phyloP scores from a whole-genome alignment of 2,888 invertebrate genomes.

The Amorpha juglandis region DNA sequence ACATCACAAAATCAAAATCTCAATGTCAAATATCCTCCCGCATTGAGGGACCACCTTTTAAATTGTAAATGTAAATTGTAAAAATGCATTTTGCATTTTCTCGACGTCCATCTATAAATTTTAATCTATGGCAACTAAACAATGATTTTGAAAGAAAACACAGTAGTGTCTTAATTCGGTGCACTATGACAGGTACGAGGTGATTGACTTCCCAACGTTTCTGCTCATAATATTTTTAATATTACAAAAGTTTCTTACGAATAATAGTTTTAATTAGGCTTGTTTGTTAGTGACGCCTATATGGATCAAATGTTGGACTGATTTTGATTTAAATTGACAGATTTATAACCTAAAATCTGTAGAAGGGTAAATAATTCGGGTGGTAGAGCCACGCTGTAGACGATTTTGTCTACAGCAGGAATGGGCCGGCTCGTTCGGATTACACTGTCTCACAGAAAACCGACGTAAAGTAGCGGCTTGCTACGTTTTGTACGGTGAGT shows the following conservation, averaged over 20 bases:
- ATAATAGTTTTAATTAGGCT: neutral
- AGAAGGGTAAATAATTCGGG: too few species aligned
- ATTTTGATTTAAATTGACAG: neutral
- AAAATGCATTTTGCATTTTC: neutral
- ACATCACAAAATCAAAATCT: too few species aligned
- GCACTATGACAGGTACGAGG: conserved; percentile 11
- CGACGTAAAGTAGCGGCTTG: too few species aligned
- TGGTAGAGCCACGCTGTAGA: too few species aligned
- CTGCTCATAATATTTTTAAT: neutral
- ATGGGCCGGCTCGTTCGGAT: too few species aligned
- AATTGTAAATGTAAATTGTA: too few species aligned
- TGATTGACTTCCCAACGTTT: neutral
- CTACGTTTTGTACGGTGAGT: too few species aligned
- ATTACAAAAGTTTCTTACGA: neutral
- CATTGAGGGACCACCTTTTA: too few species aligned
- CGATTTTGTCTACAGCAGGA: too few species aligned
- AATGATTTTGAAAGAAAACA: conserved; percentile 16
- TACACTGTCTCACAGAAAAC: too few species aligned
- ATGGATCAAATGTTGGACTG: neutral
- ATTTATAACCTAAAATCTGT: neutral
- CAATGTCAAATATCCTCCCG: too few species aligned
- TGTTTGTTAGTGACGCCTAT: neutral
- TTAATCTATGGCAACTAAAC: conserved; percentile 6
- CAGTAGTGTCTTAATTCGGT: neutral
- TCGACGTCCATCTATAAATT: neutral